Base-by-base conservation (phyloP, 2,797 vertebrate genomes). In the Perdix hodgsoniae region DNA sequence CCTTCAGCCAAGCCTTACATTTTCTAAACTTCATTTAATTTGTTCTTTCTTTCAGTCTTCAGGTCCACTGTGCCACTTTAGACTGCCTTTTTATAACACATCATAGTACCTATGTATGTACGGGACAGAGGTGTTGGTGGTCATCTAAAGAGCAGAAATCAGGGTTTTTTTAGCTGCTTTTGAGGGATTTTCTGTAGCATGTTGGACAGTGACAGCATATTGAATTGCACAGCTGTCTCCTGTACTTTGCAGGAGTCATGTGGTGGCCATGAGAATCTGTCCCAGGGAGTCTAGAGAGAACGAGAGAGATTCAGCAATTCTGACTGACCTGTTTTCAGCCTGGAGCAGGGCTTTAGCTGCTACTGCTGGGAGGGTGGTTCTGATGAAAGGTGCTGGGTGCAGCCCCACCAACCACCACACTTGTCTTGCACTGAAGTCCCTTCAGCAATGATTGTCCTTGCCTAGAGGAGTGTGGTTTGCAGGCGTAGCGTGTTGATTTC, bases 341-440 rank as follows among this genome's bases (percentile, higher is more conserved):
- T 26, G 33, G 31, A 64, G 56, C 44, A 60, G 35, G 21, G 17
- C 1, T 66, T 79, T 56, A 54, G 64, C n/a, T 11, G 6, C 37
- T 2, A 0, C 6, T 3, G 17, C 42, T 70, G 60, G 31, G 6
- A 31, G 24, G 39, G 11, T 6, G 19, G 2, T 2, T 56, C 56
- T 85, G n/a, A 15, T 14, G 3, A 42, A 39, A 9, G n/a, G 42
- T 1, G 1, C 23, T 13, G 59, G 22, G n/a, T 66, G 37, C 54
- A 83, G 35, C 26, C 37, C 24, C 22, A 1, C 22, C 23, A 0
- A 37, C 33, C 13, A 13, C 49, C 27, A 18, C 26, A 14, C 5
- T 24, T 44, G 12, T 11, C 11, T 9, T 67, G 35, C 40, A 35
- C 37, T 16, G 6, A 44, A 9, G 2, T 40, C 56, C 40, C 33